phyloP scores from a whole-genome alignment of 2,888 invertebrate genomes.

The Sphaeridia pumilis region DNA sequence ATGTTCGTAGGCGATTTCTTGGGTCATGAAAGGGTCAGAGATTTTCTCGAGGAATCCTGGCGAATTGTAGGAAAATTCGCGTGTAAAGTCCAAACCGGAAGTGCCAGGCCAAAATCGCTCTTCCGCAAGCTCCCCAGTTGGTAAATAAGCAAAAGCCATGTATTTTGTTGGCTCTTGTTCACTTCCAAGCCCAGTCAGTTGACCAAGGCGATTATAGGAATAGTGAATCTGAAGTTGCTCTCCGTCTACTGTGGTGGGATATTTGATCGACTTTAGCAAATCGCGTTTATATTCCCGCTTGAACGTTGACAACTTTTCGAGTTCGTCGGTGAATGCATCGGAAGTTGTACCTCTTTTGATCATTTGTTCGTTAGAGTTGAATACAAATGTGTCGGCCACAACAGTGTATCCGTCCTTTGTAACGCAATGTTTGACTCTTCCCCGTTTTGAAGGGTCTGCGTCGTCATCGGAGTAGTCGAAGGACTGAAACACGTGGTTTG shows the following conservation, averaged over 20 bases:
- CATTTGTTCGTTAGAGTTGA: too few species aligned
- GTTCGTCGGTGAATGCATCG: too few species aligned
- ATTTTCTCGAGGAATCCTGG: slow-evolving; percentile 23
- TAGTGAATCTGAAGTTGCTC: background rate
- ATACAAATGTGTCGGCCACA: too few species aligned
- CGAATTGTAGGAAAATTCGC: slow-evolving; percentile 17
- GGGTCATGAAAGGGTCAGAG: slow-evolving; percentile 19
- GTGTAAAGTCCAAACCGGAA: slow-evolving; percentile 9
- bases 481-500: background rate
- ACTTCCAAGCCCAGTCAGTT: background rate
- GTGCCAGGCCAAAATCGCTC: slow-evolving; percentile 11
- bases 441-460: background rate
- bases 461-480: background rate
- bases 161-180: background rate
- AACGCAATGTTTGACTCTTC: background rate
- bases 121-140: background rate
- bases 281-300: too few species aligned
- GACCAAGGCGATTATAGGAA: slow-evolving; percentile 5
- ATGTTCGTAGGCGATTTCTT: slow-evolving; percentile 21
- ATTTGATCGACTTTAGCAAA: too few species aligned
- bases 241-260: too few species aligned
- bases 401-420: too few species aligned
- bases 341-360: too few species aligned
- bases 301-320: too few species aligned
- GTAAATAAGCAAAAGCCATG: background rate